Base-by-base conservation (phyloP, 1,140 invertebrate genomes). In the Drosophila carrolli region DNA sequence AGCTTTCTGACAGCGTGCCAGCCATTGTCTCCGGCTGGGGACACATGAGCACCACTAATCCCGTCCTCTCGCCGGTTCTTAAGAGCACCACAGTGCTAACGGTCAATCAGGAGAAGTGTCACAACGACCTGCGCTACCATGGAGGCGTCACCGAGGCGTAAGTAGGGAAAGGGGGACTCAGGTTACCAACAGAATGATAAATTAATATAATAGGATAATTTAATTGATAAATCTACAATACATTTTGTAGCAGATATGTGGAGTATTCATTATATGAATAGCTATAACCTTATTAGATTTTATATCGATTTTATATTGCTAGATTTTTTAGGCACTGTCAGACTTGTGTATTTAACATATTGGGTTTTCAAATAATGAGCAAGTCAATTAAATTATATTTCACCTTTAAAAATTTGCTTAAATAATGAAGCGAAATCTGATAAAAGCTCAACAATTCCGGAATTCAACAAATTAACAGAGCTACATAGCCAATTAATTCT, bases 11-110 rank as follows among this genome's bases (percentile, higher is more conserved):
- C 11, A 78, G 76, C 37, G 9, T 53, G 4, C 43, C 51, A 0
- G 91, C 83, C 4, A 55, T 79, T 5, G 83, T 92, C 1, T 91
- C 91, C 4, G 91, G 91, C 6, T 92, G 91, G 91, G 91, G 91
- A 2, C 80, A 92, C 51, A 90, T 91, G 80, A 91, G 85, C 51
- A 81, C 78, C 23, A 65, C 53, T 1, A 79, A 90, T 51, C 67
- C 91, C 4, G 58, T 88, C 16, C 51, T 92, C 9, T 90, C 91
- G 6, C 54, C 68, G 3, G 62, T 76, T 2, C 61, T 92, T 0
- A 92, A 92, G 35, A 92, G 90, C 57, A 81, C 91, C 7, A 88
- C 67, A 0, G 91, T 92, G 5, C 53, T 63, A 6, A 88, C 78
- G n/a, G 81, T 92, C 29, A 86, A 92, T 65, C 91, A 92, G 58